Base-by-base conservation (phyloP, 2,888 invertebrate genomes). In the Atherix ibis region DNA sequence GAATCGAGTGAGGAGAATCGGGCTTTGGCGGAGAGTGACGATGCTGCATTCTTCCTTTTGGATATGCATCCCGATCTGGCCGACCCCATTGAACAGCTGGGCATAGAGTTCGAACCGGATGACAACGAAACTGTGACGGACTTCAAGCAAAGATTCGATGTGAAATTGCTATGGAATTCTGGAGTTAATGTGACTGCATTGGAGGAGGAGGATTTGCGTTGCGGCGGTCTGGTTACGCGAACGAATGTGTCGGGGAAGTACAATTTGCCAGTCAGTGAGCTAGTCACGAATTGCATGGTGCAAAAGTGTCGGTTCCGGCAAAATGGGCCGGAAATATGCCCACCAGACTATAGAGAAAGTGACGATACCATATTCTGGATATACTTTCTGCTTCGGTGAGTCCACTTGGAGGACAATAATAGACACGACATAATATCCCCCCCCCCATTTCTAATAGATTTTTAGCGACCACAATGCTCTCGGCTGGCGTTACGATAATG, bases 401-500 rank as follows among this genome's bases (percentile, higher is more conserved):
- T 45, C 15, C n/a, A n/a, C n/a, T n/a, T n/a, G n/a, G n/a, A n/a
- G n/a, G n/a, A n/a, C n/a, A 12, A 22, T 14, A n/a, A 31, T 31
- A 19, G 4, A 19, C 8, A 31, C n/a, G 12, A 3, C 6, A 10
- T 27, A 16, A 28, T 16, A 18, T 19, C 12, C 4, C 14, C 12
- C 13, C 4, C 5, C 2, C 4, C 18, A 15, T 32, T 10, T 13
- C 16, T 5, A 18, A 29, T 18, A 57, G 85, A 51, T 77, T 88
- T 45, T 62, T 84, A 46, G 85, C 79, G 2, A 83, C 81, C 18
- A 76, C 83, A 4, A 79, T 81, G 71, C 64, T 82, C 50, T 76
- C 80, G 4, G 84, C 84, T 18, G 79, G 82, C n/a, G 80, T 85
- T 2, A 83, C 83, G 9, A 78, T 89, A 35, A 76, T 87, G 73